Base-by-base conservation (phyloP, 2,797 vertebrate species). In the Acanthis flammea region DNA sequence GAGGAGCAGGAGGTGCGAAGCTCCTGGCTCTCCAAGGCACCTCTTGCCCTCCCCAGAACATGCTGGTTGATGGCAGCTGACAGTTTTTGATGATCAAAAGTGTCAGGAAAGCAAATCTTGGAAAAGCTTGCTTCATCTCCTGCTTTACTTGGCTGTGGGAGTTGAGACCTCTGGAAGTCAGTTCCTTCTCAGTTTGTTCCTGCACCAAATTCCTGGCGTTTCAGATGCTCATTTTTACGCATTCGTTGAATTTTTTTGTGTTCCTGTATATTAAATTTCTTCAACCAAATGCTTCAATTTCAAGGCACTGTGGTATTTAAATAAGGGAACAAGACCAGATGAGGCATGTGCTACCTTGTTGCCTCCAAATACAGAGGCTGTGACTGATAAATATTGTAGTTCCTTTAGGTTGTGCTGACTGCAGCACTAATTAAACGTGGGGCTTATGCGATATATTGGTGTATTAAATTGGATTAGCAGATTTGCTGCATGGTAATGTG, bases 391-490 rank as follows among this genome's bases (percentile, higher is more conserved):
- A 91, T 84, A 86, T 5, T 88, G 78, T 65, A 18, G 61, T 94
- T 93, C 80, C 82, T 96, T 92, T 61, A 95, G 92, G 86, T 95
- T 77, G 53, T 86, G 90, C 93, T 91, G 83, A 87, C 91, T 94
- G 86, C 84, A 86, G 92, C 83, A 76, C 68, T 94, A 87, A 91
- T 96, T 95, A 94, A 86, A 87, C 4, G 6, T 65, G 79, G 54
- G 88, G 84, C 47, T 87, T 96, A 91, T 91, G 92, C 70, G 10
- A 91, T 95, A 86, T 88, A 86, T 93, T 85, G 78, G 78, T 94
- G 81, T 94, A 95, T 95, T 96, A 96, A 93, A 95, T 95, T 95
- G 94, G 95, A 95, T 93, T 93, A 96, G 76, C 91, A 92, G 91
- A 82, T 95, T 96, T 94, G 92, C 85, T 92, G 30, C 83, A 87